These are phyloP conservation scores for Vimba vimba DNA, from an alignment of 2,113 vertebrate species.

Conservation along the genomic window DNA sequence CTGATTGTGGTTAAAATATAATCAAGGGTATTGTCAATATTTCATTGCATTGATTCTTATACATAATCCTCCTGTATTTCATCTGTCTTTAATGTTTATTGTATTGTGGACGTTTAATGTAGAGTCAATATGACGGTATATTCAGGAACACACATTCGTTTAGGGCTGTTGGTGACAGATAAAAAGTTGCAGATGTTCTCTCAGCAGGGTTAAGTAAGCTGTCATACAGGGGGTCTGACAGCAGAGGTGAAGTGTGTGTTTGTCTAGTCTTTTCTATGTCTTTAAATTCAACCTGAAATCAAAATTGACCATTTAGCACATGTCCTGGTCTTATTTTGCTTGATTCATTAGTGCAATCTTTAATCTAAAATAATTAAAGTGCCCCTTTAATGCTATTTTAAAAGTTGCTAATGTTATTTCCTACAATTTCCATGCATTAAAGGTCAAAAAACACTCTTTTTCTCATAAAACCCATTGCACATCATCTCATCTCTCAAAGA, in stretches of 20 bases:
- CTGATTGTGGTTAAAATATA: background rate
- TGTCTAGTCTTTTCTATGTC: background rate
- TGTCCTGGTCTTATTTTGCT: background rate
- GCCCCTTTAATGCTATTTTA: too few relatives aligned
- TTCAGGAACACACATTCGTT: background rate
- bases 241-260: conserved; percentile 33
- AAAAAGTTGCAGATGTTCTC: conserved; percentile 69
- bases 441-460: too few relatives aligned
- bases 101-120: background rate
- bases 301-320: background rate
- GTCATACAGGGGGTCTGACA: conserved; percentile 61
- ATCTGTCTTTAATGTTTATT: background rate
- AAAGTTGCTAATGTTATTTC: too few relatives aligned
- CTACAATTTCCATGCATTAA: too few relatives aligned
- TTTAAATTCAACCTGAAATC: background rate
- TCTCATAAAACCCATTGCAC: too few relatives aligned
- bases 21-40: background rate
- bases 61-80: background rate
- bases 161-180: conserved; percentile 33
- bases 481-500: too few relatives aligned
- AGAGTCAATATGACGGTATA: background rate
- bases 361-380: background rate
- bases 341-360: background rate
- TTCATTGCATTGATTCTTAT: background rate
- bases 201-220: conserved; percentile 71